These are phyloP conservation scores for Drosophila sturtevanti DNA, from an alignment of 1,140 invertebrate genomes.

Conservation along the genomic window DNA sequence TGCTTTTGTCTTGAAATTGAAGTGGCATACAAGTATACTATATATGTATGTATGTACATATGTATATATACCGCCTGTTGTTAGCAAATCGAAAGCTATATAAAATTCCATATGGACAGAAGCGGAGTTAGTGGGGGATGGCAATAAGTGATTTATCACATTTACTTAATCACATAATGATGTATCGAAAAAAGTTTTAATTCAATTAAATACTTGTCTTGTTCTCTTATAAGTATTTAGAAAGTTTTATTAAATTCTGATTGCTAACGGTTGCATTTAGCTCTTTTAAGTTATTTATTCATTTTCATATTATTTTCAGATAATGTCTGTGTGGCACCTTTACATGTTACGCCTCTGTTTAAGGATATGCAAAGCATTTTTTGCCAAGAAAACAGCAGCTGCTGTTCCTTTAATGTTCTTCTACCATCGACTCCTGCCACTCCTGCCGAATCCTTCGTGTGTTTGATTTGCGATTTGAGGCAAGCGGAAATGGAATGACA, in stretches of 20 bases:
- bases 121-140: neutral
- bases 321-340: neutral
- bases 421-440: slow-evolving; percentile 13
- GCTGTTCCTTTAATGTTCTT: slow-evolving; percentile 30
- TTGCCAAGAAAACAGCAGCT: slow-evolving; percentile 45
- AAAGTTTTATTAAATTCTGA: neutral
- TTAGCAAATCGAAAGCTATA: slow-evolving; percentile 67
- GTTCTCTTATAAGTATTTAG: too few species aligned
- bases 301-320: neutral
- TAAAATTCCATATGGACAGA: slow-evolving; percentile 17
- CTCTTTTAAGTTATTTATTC: neutral
- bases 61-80: slow-evolving; percentile 35
- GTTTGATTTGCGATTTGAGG: slow-evolving; percentile 74
- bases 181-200: too few species aligned
- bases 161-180: too few species aligned
- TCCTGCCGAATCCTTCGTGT: slow-evolving; percentile 21
- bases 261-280: neutral
- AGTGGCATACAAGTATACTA: slow-evolving; percentile 8
- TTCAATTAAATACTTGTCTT: too few species aligned
- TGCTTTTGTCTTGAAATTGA: slow-evolving; percentile 45
- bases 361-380: slow-evolving; percentile 49
- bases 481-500: slow-evolving; percentile 78
- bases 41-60: neutral
- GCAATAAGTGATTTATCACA: too few species aligned
- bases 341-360: slow-evolving; percentile 11